phyloP scores from a whole-genome alignment of 1,140 invertebrate genomes.

The Micrasema longulum region DNA sequence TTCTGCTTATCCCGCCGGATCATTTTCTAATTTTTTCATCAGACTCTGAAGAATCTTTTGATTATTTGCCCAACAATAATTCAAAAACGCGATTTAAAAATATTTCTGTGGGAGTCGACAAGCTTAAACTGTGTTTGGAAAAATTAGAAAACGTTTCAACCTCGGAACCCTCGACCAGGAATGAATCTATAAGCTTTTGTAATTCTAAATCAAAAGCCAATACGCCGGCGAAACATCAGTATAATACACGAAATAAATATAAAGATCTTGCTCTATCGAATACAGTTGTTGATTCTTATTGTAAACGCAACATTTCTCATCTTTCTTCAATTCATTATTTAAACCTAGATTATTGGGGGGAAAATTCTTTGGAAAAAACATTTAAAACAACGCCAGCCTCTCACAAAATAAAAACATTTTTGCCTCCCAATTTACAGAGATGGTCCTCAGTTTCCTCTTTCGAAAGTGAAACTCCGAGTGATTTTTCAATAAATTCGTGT shows the following conservation, averaged over 20 bases:
- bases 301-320: not conserved
- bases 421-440: slow-evolving; percentile 22
- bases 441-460: slow-evolving; percentile 36
- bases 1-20: slow-evolving; percentile 81
- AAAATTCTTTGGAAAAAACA: no score
- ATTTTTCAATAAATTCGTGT: slow-evolving; percentile 26
- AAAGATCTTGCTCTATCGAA: no score
- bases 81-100: slow-evolving; percentile 63
- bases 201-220: slow-evolving; percentile 1
- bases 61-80: not conserved
- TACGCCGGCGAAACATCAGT: not conserved
- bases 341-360: no score
- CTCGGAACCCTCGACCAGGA: slow-evolving; percentile 31
- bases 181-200: not conserved
- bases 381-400: slow-evolving; percentile 3
- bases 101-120: slow-evolving; percentile 72
- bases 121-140: slow-evolving; percentile 70
- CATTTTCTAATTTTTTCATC: slow-evolving; percentile 73
- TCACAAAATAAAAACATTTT: not conserved
- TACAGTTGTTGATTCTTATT: no score
- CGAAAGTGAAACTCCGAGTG: slow-evolving; percentile 32
- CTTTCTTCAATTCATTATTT: not conserved
- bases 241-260: not conserved
- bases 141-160: slow-evolving; percentile 59
- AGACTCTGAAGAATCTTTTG: slow-evolving; percentile 66